Evolutionary conservation across 92 coral and sea anemone species (phyloP).

Genomic region (Hydrozoanthus gracilis): DNA sequence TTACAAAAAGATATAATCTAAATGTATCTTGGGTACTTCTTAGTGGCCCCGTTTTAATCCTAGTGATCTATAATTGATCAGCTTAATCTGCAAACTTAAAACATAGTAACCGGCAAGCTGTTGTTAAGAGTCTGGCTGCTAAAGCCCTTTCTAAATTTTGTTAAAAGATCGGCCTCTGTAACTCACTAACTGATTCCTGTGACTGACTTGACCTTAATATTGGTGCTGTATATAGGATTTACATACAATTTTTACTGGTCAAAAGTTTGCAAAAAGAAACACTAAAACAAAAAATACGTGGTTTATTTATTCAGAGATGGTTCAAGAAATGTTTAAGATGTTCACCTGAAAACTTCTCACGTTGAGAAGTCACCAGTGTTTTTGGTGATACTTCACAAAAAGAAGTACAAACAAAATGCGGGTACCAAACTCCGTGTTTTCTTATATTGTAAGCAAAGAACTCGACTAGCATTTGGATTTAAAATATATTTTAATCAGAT

Average conservation of each 20-base stretch:
- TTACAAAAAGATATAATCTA: background rate
- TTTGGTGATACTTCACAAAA: conserved; percentile 32
- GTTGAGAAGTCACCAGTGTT: conserved; percentile 42
- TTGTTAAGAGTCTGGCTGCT: background rate
- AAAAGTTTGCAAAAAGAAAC: background rate
- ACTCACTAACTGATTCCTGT: too few species aligned
- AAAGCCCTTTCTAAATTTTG: too few species aligned
- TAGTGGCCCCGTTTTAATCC: conserved; percentile 38
- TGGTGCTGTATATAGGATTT: too few species aligned
- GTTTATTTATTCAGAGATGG: background rate
- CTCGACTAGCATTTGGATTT: background rate
- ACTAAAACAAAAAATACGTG: background rate
- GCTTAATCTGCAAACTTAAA: conserved; percentile 47
- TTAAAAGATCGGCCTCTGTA: too few species aligned
- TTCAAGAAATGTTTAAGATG: background rate
- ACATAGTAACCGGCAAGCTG: conserved; percentile 44
- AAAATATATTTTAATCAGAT: background rate
- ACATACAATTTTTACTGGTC: background rate
- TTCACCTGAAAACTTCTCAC: conserved; percentile 13
- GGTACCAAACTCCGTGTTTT: conserved; percentile 34
- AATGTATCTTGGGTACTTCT: conserved; percentile 4
- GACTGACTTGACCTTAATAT: too few species aligned
- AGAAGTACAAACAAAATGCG: conserved; percentile 31
- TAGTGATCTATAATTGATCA: conserved; percentile 41
- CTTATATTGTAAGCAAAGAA: background rate